Conservation (phyloP, 2,888 invertebrate genomes). For the Brachyopa scutellaris region DNA sequence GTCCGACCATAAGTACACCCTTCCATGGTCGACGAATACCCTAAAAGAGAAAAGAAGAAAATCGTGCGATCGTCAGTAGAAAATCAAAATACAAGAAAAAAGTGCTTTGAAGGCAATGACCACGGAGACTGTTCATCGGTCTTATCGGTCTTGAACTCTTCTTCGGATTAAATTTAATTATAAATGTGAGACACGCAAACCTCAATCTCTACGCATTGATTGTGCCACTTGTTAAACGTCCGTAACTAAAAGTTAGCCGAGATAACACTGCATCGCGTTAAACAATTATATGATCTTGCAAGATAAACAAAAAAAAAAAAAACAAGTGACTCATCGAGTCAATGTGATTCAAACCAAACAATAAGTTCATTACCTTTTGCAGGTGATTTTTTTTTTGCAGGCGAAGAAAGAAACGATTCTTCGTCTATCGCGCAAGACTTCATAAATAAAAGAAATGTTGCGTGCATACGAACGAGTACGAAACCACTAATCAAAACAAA, state of each 20-base stretch:
- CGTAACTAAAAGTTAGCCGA: background rate
- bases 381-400: too few relatives aligned
- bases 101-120: too few relatives aligned
- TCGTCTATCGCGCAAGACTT: too few relatives aligned
- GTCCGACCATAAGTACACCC: conserved; percentile 96
- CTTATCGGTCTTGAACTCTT: too few relatives aligned
- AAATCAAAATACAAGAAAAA: too few relatives aligned
- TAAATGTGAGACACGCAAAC: too few relatives aligned
- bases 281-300: background rate
- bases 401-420: background rate
- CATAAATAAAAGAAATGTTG: too few relatives aligned
- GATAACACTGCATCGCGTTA: background rate
- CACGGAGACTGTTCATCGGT: too few relatives aligned
- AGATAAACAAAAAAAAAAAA: background rate
- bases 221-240: background rate
- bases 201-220: background rate
- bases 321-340: background rate
- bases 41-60: conserved; percentile 80
- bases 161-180: too few relatives aligned
- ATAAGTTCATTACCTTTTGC: conserved; percentile 10
- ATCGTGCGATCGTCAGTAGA: background rate
- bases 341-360: background rate
- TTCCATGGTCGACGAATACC: conserved; percentile 98
- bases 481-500: too few relatives aligned
- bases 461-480: too few relatives aligned